Percentiles rank a stretch among this genome's conserved stretches.
These are phyloP conservation scores for Actenoides hombroni DNA, from an alignment of 2,113 vertebrate species.

Conservation along the genomic window DNA sequence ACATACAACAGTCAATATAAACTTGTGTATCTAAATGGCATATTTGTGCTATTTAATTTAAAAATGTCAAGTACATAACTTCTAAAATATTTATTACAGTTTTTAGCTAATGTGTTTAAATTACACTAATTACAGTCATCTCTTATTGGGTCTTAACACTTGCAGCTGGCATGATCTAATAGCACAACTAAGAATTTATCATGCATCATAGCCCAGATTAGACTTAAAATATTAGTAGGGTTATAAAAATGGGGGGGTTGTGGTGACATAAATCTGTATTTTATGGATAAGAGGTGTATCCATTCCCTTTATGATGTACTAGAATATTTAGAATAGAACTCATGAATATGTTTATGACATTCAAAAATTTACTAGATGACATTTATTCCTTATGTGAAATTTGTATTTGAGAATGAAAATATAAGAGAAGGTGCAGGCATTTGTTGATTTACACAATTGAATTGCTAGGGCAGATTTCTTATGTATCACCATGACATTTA, in stretches of 20 bases:
- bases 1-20: background rate
- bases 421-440: background rate
- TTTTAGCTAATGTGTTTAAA: slow-evolving; percentile 36
- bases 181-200: slow-evolving; percentile 10
- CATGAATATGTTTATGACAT: slow-evolving; percentile 43
- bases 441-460: slow-evolving; percentile 20
- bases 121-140: slow-evolving; percentile 11
- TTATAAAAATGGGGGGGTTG: background rate
- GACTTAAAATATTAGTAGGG: slow-evolving; percentile 6
- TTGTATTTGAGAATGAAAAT: slow-evolving; percentile 42
- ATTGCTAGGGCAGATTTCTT: slow-evolving; percentile 1
- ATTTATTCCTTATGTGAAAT: slow-evolving; percentile 44
- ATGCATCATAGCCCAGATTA: background rate
- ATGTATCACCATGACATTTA: slow-evolving; percentile 37
- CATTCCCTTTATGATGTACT: slow-evolving; percentile 37
- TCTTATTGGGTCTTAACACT: background rate
- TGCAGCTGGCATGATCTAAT: background rate
- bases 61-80: background rate
- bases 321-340: slow-evolving; percentile 51
- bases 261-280: slow-evolving; percentile 46
- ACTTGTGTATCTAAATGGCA: background rate
- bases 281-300: slow-evolving; percentile 23
- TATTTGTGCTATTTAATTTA: background rate
- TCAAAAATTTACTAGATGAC: slow-evolving; percentile 14
- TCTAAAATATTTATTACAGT: background rate